Base-by-base conservation (phyloP, 2,113 vertebrate genomes). In the Cavia porcellus region DNA sequence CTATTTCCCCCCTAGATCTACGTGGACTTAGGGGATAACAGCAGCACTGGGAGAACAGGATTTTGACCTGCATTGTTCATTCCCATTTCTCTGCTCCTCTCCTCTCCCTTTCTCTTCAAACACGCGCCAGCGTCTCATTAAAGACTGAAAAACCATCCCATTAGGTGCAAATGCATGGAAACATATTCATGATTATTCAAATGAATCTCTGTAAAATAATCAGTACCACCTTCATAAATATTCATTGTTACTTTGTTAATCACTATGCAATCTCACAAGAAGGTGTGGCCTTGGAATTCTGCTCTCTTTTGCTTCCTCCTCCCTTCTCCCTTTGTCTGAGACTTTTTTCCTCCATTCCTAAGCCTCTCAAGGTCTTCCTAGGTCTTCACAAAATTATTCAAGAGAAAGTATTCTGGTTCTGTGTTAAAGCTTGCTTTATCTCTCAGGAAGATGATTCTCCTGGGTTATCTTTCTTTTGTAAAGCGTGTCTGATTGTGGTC, bases 121-220 rank as follows among this genome's bases (percentile, higher is more conserved):
- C 95, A 91, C 79, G 0, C 19, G 74, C 93, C 70, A 59, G 17
- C 30, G 90, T 74, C 92, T 97, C 96, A 97, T 97, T 95, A 90
- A 93, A 96, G 96, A 55, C 87, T n/a, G 92, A 96, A 97, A 80
- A 94, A 90, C 86, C 64, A 20, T 50, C 52, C 86, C 61, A 97
- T 97, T 96, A 96, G 96, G 86, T 93, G 95, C 96, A 93, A 97
- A 97, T 86, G 84, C 95, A 90, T 72, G 96, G 94, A 97, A 94
- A 97, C 96, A 95, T 95, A 97, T 92, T 98, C 97, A 97, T 97
- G 97, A 94, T 96, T 97, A 98, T 98, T 97, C 96, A 98, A 96
- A 97, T 94, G 88, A 96, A 57, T 47, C 81, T 45, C 70, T 28
- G 19, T 75, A 90, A 97, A 90, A 96, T 93, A 96, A 95, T 95